Evolutionary conservation across 2,888 invertebrate genomes (phyloP).

Genomic region (Sphaeridia pumilis): DNA sequence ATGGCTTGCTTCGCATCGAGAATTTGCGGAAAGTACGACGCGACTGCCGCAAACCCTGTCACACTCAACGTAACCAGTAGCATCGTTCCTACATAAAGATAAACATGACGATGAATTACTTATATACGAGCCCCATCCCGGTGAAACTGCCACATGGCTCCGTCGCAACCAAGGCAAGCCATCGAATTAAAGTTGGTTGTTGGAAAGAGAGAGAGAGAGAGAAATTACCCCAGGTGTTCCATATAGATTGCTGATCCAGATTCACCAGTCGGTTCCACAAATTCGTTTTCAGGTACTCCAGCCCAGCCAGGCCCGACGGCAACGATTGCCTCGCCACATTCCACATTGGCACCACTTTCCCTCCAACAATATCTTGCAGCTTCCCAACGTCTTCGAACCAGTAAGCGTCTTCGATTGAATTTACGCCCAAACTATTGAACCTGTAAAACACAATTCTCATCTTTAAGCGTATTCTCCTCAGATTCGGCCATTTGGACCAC

Average conservation of each 20-base stretch:
- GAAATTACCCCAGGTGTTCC: constrained; percentile 35
- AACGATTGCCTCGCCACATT: constrained; percentile 65
- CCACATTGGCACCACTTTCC: constrained; percentile 61
- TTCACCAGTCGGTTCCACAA: constrained; percentile 78
- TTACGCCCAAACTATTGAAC: constrained; percentile 53
- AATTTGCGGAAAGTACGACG: constrained; percentile 82
- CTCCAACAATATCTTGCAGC: constrained; percentile 58
- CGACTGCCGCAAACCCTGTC: constrained; percentile 74
- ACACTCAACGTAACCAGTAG: constrained; percentile 79
- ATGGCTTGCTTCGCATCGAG: constrained; percentile 80
- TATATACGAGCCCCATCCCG: too few species aligned
- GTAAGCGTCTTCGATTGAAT: constrained; percentile 78
- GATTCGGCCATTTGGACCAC: too few species aligned
- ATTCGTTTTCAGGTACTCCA: constrained; percentile 65
- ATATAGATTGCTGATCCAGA: constrained; percentile 38
- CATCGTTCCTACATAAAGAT: constrained; percentile 57
- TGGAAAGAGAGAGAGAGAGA: neutral
- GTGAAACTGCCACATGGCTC: too few species aligned
- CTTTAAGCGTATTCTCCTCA: neutral
- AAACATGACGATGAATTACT: too few species aligned
- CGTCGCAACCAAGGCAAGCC: too few species aligned
- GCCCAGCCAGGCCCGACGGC: constrained; percentile 60
- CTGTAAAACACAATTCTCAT: constrained; percentile 13
- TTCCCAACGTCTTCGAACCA: constrained; percentile 69
- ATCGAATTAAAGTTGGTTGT: too few species aligned